Evolutionary conservation across 2,797 vertebrate species (phyloP).

Genomic region (Neosilurus mollespiculum): DNA sequence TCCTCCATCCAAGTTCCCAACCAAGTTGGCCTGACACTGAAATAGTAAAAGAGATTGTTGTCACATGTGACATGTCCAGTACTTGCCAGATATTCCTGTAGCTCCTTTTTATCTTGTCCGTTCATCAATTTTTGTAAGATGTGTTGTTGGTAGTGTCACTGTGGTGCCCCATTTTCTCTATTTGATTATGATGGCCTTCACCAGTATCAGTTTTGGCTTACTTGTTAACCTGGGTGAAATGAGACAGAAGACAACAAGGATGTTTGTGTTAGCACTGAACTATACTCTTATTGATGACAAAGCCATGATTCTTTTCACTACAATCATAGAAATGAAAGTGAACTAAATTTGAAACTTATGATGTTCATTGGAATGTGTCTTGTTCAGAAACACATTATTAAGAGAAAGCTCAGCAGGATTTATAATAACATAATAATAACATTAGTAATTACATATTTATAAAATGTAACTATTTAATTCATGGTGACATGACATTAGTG

Average conservation of each 20-base stretch:
- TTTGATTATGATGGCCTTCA: background rate
- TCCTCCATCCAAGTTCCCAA: background rate
- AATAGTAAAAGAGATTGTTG: background rate
- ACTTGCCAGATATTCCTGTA: slow-evolving; percentile 7
- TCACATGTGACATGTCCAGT: background rate
- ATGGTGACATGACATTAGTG: background rate
- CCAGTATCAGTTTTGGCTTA: background rate
- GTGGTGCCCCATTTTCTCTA: background rate
- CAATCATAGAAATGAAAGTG: background rate
- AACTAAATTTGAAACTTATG: too few relatives aligned
- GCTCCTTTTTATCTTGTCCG: background rate
- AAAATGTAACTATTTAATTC: too few relatives aligned
- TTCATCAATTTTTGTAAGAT: slow-evolving; percentile 1
- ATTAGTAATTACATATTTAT: too few relatives aligned
- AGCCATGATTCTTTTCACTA: background rate
- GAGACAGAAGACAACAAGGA: background rate
- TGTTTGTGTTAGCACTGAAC: background rate
- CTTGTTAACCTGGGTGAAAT: background rate
- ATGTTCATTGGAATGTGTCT: too few relatives aligned
- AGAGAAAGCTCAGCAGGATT: background rate
- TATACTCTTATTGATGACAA: background rate
- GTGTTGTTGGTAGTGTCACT: background rate
- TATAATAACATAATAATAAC: too few relatives aligned
- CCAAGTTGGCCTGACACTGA: background rate
- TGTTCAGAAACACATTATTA: background rate